A percentile compares a stretch with the other conserved stretches of the same genome.
Conservation (phyloP, 35 echinoderm and acorn worm genomes). For the Anneissia japonica region DNA sequence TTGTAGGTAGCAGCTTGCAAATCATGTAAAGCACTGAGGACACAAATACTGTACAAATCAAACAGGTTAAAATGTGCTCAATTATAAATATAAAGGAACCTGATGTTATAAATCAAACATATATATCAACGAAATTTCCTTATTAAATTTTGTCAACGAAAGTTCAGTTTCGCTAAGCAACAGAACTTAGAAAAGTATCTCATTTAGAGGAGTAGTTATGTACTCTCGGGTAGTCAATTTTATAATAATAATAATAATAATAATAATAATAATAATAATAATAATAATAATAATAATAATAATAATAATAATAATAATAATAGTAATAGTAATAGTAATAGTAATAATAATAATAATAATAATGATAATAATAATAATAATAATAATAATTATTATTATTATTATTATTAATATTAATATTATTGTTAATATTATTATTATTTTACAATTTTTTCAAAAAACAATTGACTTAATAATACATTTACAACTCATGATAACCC, state of each 20-base stretch:
- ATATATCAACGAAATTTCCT: too few relatives aligned
- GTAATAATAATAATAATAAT: neutral
- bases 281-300: neutral
- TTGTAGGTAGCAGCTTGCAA: too few relatives aligned
- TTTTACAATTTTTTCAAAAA: neutral
- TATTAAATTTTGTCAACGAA: too few relatives aligned
- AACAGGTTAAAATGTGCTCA: too few relatives aligned
- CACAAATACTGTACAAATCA: too few relatives aligned
- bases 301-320: conserved; percentile 5
- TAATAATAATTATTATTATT: neutral
- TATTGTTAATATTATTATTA: conserved; percentile 2
- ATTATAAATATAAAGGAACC: too few relatives aligned
- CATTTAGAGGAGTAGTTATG: neutral
- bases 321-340: neutral
- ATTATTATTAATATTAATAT: neutral
- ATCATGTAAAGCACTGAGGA: too few relatives aligned
- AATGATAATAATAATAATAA: neutral
- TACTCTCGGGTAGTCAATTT: neutral
- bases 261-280: neutral
- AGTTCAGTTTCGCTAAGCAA: too few relatives aligned
- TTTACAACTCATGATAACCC: too few relatives aligned
- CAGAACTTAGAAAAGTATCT: too few relatives aligned
- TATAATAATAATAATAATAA: neutral
- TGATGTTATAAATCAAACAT: too few relatives aligned
- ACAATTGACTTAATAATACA: neutral